phyloP scores from a whole-genome alignment of 2,113 vertebrate genomes.

The Todiramphus chloris region DNA sequence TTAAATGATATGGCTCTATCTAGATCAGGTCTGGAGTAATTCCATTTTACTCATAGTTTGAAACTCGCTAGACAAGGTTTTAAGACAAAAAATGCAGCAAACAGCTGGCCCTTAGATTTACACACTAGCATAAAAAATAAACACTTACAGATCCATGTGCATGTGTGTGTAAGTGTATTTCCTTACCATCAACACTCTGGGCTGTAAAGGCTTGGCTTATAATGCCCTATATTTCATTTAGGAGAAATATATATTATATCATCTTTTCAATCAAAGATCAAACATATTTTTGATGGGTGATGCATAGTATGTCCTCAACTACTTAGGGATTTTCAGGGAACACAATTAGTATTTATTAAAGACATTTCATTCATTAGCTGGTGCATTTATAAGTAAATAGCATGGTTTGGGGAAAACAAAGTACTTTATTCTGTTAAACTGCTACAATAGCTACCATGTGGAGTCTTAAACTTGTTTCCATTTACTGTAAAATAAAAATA shows the following conservation, averaged over 20 bases:
- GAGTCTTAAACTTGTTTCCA: not conserved
- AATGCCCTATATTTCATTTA: not conserved
- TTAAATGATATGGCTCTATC: not conserved
- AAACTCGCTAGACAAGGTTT: not conserved
- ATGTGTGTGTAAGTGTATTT: not conserved
- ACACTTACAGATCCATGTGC: not conserved
- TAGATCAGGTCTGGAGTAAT: not conserved
- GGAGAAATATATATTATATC: not conserved
- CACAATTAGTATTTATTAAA: not conserved
- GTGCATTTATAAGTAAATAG: not conserved
- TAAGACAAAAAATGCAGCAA: not conserved
- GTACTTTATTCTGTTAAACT: not conserved
- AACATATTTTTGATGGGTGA: not conserved
- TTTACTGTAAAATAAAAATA: not conserved
- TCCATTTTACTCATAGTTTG: not conserved
- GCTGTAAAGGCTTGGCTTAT: not conserved
- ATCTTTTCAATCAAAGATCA: not conserved
- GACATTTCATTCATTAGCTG: not conserved
- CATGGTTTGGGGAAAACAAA: not conserved
- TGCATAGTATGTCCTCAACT: not conserved
- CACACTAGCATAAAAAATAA: accelerated
- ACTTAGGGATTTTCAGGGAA: not conserved
- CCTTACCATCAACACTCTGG: not conserved
- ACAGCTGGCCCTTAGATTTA: not conserved
- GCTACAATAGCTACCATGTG: not conserved